Conservation (phyloP, 2,113 vertebrate species). For the Mastomys coucha region DNA sequence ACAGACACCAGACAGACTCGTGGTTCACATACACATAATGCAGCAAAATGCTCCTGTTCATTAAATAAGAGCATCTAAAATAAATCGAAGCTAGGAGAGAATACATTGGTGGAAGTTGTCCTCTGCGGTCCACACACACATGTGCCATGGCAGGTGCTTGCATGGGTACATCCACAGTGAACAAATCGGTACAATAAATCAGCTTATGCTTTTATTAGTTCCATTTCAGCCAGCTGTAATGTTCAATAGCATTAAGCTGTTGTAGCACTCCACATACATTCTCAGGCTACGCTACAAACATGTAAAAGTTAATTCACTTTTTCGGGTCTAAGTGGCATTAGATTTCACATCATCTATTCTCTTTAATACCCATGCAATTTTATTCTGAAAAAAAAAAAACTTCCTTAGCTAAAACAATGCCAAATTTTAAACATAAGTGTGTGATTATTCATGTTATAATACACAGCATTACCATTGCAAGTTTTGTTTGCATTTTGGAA, state of each 20-base stretch:
- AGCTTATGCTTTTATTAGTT: neutral
- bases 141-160: neutral
- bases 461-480: neutral
- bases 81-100: neutral
- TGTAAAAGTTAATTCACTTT: neutral
- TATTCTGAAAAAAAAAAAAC: constrained; percentile 16
- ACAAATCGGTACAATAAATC: neutral
- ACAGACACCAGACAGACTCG: neutral
- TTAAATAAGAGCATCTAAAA: neutral
- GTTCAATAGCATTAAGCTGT: neutral
- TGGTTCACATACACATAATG: neutral
- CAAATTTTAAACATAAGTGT: constrained; percentile 31
- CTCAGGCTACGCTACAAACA: neutral
- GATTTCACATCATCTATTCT: constrained; percentile 27
- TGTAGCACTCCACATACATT: neutral
- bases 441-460: neutral
- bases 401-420: neutral
- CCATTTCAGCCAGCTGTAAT: neutral
- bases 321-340: constrained; percentile 48
- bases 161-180: neutral
- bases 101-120: neutral
- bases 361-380: constrained; percentile 26
- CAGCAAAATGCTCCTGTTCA: neutral
- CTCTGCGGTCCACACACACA: neutral
- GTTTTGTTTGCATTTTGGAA: constrained; percentile 22